These are phyloP conservation scores for Eulithis prunata DNA, from an alignment of 2,888 invertebrate species.

Conservation along the genomic window DNA sequence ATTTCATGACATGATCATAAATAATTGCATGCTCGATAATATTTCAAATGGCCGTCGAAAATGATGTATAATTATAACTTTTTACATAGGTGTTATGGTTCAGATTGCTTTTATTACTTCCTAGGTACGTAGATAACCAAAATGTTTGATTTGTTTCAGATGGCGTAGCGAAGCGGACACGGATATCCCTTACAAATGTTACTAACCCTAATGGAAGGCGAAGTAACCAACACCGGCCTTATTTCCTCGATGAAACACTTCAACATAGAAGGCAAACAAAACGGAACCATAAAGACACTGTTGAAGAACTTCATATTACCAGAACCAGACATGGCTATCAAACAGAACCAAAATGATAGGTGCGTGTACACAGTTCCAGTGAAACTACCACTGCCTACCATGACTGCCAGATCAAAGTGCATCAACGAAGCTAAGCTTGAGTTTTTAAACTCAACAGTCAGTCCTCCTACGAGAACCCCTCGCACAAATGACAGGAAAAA, in stretches of 20 bases:
- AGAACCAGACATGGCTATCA: constrained; percentile 75
- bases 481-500: constrained; percentile 44
- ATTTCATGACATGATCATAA: constrained; percentile 48
- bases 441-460: constrained; percentile 71
- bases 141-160: constrained; percentile 68
- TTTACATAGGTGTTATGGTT: constrained; percentile 19
- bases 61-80: constrained; percentile 20
- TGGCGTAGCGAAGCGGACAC: constrained; percentile 72
- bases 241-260: constrained; percentile 70
- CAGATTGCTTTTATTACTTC: constrained; percentile 32
- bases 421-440: constrained; percentile 73
- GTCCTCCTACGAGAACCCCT: constrained; percentile 33
- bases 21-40: constrained; percentile 34
- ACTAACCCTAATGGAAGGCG: constrained; percentile 76
- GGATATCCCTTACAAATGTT: constrained; percentile 70
- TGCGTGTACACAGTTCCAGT: constrained; percentile 72
- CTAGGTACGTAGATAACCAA: constrained; percentile 10
- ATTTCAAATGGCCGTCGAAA: constrained; percentile 30
- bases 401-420: constrained; percentile 64
- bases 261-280: constrained; percentile 65
- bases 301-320: constrained; percentile 74
- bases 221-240: constrained; percentile 66
- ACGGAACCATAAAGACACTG: constrained; percentile 70
- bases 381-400: constrained; percentile 58
- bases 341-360: constrained; percentile 70